Evolutionary conservation across 2,888 invertebrate species (phyloP).

Genomic region (Drosophila conformis): DNA sequence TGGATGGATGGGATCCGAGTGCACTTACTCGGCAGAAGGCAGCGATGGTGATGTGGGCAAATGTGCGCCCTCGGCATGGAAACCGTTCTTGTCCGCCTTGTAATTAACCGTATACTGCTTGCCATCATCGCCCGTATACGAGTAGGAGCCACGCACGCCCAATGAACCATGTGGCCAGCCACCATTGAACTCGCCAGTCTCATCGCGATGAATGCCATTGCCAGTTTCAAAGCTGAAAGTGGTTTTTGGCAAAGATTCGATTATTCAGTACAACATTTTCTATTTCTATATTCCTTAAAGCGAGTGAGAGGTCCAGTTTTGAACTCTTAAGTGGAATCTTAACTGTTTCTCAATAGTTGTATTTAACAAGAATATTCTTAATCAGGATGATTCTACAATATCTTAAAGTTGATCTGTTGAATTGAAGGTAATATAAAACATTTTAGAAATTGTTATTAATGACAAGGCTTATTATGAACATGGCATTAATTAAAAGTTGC

Average conservation of each 20-base stretch:
- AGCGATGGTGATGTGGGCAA: conserved; percentile 91
- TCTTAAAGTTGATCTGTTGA: not conserved
- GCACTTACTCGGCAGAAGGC: conserved; percentile 85
- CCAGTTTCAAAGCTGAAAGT: conserved; percentile 87
- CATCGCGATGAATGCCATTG: conserved; percentile 88
- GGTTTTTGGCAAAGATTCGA: not conserved
- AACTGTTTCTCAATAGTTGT: not conserved
- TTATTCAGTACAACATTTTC: not conserved
- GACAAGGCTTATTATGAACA: too few relatives aligned
- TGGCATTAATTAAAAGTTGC: too few relatives aligned
- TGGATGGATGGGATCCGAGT: not conserved
- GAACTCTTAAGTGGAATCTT: not conserved
- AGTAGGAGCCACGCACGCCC: conserved; percentile 88
- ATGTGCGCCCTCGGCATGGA: conserved; percentile 91
- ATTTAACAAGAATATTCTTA: not conserved
- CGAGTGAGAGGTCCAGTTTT: not conserved
- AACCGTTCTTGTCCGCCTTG: conserved; percentile 91
- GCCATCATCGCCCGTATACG: conserved; percentile 88
- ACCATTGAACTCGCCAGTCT: conserved; percentile 86
- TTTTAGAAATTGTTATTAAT: not conserved
- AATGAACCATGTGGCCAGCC: conserved; percentile 87
- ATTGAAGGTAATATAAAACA: not conserved
- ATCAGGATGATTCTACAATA: not conserved
- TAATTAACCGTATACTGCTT: conserved; percentile 88
- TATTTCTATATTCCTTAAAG: not conserved